A percentile compares a stretch with the other conserved stretches of the same genome.
phyloP scores from a whole-genome alignment of 2,113 vertebrate genomes.

The Bubo scandiacus region DNA sequence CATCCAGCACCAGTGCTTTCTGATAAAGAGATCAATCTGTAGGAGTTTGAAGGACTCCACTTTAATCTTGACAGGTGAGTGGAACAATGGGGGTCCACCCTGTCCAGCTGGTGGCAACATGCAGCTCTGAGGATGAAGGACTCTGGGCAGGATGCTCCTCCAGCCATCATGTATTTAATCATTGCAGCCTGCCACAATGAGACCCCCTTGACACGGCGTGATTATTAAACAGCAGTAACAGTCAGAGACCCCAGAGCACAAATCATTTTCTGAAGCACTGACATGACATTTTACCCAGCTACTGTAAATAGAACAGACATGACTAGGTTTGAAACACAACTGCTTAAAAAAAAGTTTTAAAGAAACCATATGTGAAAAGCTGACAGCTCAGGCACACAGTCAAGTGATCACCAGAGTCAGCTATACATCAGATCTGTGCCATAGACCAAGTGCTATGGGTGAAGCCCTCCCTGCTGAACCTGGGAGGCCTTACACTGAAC shows the following conservation, averaged over 20 bases:
- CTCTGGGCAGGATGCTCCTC: background rate
- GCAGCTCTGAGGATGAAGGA: background rate
- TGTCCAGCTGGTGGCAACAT: background rate
- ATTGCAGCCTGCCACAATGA: background rate
- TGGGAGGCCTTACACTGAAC: background rate
- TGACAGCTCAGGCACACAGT: background rate
- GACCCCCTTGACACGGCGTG: background rate
- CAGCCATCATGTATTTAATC: background rate
- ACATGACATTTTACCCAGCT: background rate
- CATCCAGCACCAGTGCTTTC: background rate
- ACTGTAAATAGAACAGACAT: background rate
- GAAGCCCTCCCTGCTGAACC: background rate
- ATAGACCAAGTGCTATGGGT: rapidly evolving
- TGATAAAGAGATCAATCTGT: background rate
- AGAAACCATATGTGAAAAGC: background rate
- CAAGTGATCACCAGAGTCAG: background rate
- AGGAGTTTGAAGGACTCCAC: background rate
- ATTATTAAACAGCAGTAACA: background rate
- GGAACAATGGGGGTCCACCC: background rate
- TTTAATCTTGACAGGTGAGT: background rate
- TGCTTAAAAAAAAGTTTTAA: background rate
- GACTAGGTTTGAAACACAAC: background rate
- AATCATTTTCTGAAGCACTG: background rate
- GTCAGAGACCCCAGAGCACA: background rate
- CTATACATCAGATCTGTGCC: rapidly evolving